Conservation (phyloP, 2,113 vertebrate species). For the Triplophysa rosa region DNA sequence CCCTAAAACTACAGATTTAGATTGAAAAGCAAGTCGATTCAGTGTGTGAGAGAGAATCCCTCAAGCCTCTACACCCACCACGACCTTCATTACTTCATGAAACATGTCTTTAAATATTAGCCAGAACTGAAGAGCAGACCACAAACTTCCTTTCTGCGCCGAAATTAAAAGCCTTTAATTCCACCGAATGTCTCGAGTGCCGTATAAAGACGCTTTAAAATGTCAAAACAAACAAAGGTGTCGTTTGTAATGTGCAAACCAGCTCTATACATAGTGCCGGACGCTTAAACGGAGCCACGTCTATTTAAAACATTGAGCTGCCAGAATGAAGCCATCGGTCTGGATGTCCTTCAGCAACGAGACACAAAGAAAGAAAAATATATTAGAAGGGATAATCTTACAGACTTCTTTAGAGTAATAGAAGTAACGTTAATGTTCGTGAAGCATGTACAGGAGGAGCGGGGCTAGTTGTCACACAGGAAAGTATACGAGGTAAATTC, state of each 20-base stretch:
- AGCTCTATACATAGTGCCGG: conserved; percentile 65
- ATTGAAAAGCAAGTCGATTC: background rate
- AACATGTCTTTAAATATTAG: conserved; percentile 14
- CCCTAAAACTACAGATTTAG: background rate
- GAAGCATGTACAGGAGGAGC: too few relatives aligned
- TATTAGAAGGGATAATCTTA: too few relatives aligned
- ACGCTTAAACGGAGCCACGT: conserved; percentile 73
- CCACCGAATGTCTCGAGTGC: conserved; percentile 41
- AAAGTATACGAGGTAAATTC: too few relatives aligned
- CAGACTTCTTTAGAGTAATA: too few relatives aligned
- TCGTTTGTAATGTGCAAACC: conserved; percentile 65
- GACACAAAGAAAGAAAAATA: background rate
- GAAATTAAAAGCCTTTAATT: conserved; percentile 22
- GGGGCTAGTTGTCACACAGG: too few relatives aligned
- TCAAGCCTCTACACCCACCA: background rate
- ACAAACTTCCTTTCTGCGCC: conserved; percentile 49
- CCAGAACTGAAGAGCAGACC: conserved; percentile 2
- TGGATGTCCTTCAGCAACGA: conserved; percentile 64
- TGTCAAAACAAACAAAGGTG: conserved; percentile 71
- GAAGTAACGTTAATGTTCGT: too few relatives aligned
- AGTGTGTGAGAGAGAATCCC: background rate
- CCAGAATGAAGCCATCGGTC: conserved; percentile 56
- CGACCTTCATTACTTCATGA: background rate
- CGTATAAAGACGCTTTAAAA: conserved; percentile 60
- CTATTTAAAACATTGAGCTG: conserved; percentile 72